A percentile compares a stretch with the other conserved stretches of the same genome.
Evolutionary conservation across 2,888 invertebrate species (phyloP).

Genomic region (Thereva nobilitata): DNA sequence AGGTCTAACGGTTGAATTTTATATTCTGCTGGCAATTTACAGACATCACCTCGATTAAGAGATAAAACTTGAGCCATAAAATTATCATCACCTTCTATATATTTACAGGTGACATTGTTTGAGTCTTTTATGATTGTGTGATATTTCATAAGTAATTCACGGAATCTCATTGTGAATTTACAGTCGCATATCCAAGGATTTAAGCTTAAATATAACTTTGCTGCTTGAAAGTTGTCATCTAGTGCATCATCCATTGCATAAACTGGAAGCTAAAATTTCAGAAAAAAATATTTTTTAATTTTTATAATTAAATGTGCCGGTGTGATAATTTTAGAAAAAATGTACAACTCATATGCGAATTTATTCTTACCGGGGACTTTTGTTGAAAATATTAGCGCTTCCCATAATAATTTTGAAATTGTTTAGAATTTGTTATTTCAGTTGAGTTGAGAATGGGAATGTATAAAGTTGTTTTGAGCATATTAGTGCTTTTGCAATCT

Average conservation of each 20-base stretch:
- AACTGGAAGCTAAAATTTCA: slow-evolving; percentile 68
- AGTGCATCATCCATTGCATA: slow-evolving; percentile 81
- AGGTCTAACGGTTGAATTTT: slow-evolving; percentile 73
- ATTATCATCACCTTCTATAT: slow-evolving; percentile 62
- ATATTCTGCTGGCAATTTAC: slow-evolving; percentile 61
- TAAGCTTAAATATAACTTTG: slow-evolving; percentile 69
- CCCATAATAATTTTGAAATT: no score
- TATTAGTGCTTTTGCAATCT: no score
- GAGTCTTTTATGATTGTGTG: slow-evolving; percentile 71
- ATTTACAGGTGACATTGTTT: slow-evolving; percentile 71
- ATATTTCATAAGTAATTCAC: slow-evolving; percentile 71
- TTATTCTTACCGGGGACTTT: no score
- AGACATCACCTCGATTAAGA: slow-evolving; percentile 71
- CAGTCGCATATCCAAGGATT: slow-evolving; percentile 88
- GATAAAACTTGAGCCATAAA: slow-evolving; percentile 66
- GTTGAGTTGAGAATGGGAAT: no score
- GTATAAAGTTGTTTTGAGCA: no score
- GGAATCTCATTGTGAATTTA: slow-evolving; percentile 76
- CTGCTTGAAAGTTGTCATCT: slow-evolving; percentile 71
- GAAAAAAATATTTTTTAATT: slow-evolving; percentile 37
- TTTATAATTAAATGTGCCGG: slow-evolving; percentile 25
- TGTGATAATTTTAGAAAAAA: not conserved
- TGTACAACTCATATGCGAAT: no score
- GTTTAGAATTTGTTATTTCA: no score
- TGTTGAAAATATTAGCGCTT: no score